Evolutionary conservation across 1,140 invertebrate species (phyloP).

Genomic region (Teleogryllus occipitalis): DNA sequence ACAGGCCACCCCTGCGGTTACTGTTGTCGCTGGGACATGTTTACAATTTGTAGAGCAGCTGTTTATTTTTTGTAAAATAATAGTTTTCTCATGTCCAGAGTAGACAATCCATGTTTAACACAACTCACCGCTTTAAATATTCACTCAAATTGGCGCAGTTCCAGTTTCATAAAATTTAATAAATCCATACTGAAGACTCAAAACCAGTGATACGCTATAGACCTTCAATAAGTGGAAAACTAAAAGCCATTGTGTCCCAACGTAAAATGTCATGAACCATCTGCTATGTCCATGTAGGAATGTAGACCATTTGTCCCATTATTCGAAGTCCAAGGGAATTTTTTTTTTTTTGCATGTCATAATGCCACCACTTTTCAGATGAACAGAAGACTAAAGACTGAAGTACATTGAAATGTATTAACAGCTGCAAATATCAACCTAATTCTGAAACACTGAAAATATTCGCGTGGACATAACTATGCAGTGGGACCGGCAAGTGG

Average conservation of each 20-base stretch:
- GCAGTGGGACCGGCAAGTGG: neutral
- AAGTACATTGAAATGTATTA: neutral
- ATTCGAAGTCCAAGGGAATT: neutral
- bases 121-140: neutral
- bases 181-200: neutral
- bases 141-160: neutral
- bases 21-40: neutral
- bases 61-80: neutral
- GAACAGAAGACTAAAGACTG: too few species aligned
- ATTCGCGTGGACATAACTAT: too few species aligned
- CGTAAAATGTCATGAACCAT: neutral
- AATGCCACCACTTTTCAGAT: neutral
- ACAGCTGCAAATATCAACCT: neutral
- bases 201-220: neutral
- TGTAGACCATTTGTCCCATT: neutral
- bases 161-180: too few species aligned
- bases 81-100: neutral
- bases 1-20: neutral
- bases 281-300: neutral
- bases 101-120: neutral
- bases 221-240: conserved; percentile 4
- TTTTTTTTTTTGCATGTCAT: neutral
- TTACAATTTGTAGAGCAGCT: neutral
- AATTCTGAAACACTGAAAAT: neutral
- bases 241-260: neutral